Percentiles rank a stretch among this genome's conserved stretches.
Evolutionary conservation across 2,113 vertebrate genomes (phyloP).

Genomic region (Aramus guarauna): DNA sequence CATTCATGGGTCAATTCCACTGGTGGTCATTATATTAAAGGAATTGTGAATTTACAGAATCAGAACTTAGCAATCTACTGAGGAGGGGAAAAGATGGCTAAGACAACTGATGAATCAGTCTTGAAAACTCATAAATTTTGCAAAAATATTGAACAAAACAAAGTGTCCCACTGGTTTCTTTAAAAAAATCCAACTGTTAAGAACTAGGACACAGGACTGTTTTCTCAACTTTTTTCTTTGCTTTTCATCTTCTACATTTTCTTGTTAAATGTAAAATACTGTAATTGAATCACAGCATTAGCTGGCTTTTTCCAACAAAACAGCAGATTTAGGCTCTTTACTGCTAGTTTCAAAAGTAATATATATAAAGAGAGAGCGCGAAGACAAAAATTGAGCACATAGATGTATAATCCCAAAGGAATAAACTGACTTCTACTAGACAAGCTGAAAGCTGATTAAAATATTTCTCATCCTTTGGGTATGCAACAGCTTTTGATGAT

Average conservation of each 20-base stretch:
- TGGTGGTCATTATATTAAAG: not conserved
- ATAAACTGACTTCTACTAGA: constrained; percentile 72
- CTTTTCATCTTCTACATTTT: not conserved
- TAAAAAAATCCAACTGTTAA: not conserved
- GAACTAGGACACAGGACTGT: not conserved
- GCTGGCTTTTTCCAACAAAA: constrained; percentile 27
- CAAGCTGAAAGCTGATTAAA: constrained; percentile 80
- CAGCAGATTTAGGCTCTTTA: constrained; percentile 35
- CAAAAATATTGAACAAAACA: not conserved
- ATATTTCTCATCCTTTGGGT: constrained; percentile 81
- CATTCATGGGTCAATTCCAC: not conserved
- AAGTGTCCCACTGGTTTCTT: not conserved
- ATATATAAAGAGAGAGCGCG: not conserved
- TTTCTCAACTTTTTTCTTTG: not conserved
- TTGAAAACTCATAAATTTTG: not conserved
- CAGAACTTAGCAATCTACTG: not conserved
- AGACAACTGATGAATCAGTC: not conserved
- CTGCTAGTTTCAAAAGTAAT: constrained; percentile 52
- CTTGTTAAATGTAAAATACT: constrained; percentile 22
- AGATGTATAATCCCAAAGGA: constrained; percentile 68
- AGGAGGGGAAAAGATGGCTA: not conserved
- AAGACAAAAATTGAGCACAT: constrained; percentile 66
- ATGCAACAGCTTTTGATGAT: constrained; percentile 81
- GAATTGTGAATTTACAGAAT: not conserved
- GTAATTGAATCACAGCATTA: constrained; percentile 55